Percentiles rank a stretch among this genome's conserved stretches.
Evolutionary conservation across 92 coral and sea anemone species (phyloP).

Genomic region (Siderastrea siderea): DNA sequence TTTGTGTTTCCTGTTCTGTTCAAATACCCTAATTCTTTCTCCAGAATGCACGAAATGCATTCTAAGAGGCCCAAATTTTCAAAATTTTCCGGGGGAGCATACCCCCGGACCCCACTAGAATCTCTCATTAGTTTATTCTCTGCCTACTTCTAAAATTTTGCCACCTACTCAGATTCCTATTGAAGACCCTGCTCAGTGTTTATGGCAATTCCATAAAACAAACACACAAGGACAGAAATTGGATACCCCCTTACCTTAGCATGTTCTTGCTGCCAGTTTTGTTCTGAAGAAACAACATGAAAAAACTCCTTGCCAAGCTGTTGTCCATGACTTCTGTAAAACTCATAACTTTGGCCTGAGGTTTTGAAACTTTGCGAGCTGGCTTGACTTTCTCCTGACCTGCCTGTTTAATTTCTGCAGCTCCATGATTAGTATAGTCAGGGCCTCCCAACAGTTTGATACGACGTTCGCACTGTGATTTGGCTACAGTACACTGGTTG

Average conservation of each 20-base stretch:
- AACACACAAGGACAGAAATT: background rate
- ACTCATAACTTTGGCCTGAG: conserved; percentile 80
- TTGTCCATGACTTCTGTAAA: conserved; percentile 95
- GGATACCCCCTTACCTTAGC: conserved; percentile 78
- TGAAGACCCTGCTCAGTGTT: too few species aligned
- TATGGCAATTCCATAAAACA: too few species aligned
- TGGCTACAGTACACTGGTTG: conserved; percentile 99
- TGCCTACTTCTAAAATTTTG: too few species aligned
- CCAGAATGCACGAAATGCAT: too few species aligned
- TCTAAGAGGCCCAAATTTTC: too few species aligned
- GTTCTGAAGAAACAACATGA: conserved; percentile 95
- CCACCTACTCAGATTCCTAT: too few species aligned
- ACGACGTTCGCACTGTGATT: conserved; percentile 95
- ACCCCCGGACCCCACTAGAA: too few species aligned
- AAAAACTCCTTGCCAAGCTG: conserved; percentile 97
- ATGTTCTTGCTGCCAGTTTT: conserved; percentile 88
- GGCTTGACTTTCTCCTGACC: conserved; percentile 69
- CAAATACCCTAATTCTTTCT: too few species aligned
- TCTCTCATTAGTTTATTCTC: too few species aligned
- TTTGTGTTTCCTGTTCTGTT: too few species aligned
- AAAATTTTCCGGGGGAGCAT: too few species aligned
- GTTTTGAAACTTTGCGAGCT: conserved; percentile 47
- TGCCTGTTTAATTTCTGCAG: conserved; percentile 61
- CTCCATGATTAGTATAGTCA: conserved; percentile 81
- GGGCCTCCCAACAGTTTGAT: conserved; percentile 99